Base-by-base conservation (phyloP, 1,140 invertebrate species). In the Mya arenaria region DNA sequence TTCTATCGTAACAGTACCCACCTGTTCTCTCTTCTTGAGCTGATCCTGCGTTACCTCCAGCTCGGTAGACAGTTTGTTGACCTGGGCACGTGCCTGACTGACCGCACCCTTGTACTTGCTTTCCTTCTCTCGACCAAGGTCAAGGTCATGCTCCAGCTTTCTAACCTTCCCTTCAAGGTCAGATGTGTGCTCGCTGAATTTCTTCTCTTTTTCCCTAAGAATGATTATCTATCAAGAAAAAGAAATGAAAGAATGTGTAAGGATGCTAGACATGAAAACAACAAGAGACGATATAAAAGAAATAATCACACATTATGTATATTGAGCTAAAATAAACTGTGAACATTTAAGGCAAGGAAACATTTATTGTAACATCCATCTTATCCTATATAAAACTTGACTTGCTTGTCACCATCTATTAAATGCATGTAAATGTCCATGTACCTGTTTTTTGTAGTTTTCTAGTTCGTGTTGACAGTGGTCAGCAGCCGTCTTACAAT, bases 81-180 rank as follows among this genome's bases (percentile, higher is more conserved):
- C 73, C 73, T 63, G 25, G 15, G 39, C 32, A n/a, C 41, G 28
- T n/a, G 56, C 41, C 36, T 75, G 56, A 34, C 13, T 48, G 23
- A 75, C 6, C 4, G 44, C 15, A 10, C 23, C 36, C 25, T 48
- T 62, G 60, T 75, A 48, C 30, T 44, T 75, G 30, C 13, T 8
- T 23, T 75, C 73, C 41, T 75, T 75, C 36, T 75, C 73, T n/a
- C 60, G 0, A 36, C 60, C 34, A 36, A 32, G 36, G 28, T 48
- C n/a, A 48, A 13, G 5, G 5, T 65, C 60, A 65, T 30, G 37
- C 23, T 75, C 58, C 17, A 75, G 25, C 17, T 48, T n/a, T n/a
- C n/a, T n/a, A n/a, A n/a, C n/a, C n/a, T n/a, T n/a, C n/a, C n/a
- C n/a, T n/a, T 0, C 69, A 36, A 72, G 69, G 41, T 23, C 28